Percentiles rank a stretch among this genome's conserved stretches.
Evolutionary conservation across 2,797 vertebrate species (phyloP).

Genomic region (Falco columbarius): DNA sequence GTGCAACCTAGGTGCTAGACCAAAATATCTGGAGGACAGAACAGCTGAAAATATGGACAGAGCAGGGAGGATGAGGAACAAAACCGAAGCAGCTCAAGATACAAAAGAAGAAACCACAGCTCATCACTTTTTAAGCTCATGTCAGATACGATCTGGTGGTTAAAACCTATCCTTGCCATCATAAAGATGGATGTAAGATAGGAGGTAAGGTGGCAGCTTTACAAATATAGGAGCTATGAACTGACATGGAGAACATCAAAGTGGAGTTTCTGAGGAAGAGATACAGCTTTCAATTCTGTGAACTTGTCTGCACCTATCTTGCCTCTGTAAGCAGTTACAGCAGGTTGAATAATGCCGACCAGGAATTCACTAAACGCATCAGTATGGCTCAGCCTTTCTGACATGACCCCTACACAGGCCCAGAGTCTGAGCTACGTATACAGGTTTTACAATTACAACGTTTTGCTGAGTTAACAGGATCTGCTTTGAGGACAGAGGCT

Average conservation of each 20-base stretch:
- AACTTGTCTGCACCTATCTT: background rate
- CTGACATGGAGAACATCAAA: background rate
- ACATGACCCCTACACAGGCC: background rate
- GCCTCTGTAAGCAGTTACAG: background rate
- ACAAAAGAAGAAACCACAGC: background rate
- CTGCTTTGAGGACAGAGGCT: background rate
- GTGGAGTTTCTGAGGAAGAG: background rate
- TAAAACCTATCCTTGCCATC: background rate
- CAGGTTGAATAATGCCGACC: background rate
- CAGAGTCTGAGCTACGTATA: background rate
- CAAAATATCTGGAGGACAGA: background rate
- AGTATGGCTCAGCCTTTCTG: background rate
- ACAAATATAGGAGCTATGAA: background rate
- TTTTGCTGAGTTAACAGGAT: background rate
- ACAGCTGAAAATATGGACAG: background rate
- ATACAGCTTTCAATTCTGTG: background rate
- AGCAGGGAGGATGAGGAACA: background rate
- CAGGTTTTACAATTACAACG: background rate
- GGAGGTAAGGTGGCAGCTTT: background rate
- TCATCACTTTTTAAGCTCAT: background rate
- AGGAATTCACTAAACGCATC: background rate
- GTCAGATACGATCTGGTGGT: background rate
- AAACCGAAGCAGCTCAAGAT: background rate
- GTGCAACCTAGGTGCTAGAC: background rate
- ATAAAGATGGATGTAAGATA: background rate